Evolutionary conservation across 2,888 invertebrate species (phyloP), one percentile per base, ranked within the genome.

Genomic region (Diarsia rubi): DNA sequence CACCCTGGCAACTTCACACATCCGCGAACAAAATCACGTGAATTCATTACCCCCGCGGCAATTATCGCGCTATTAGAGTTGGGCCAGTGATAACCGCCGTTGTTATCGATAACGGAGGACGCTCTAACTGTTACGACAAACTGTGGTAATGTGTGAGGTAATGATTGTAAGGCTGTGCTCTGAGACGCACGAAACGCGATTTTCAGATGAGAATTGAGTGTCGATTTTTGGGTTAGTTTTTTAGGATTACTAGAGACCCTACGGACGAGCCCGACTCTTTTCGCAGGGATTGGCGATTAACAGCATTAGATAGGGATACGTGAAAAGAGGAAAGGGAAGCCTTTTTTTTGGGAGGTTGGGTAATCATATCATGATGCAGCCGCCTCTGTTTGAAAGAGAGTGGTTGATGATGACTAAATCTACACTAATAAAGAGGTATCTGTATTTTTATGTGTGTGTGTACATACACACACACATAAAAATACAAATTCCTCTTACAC

Each of bases 51-150:
- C 31, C 52, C 69, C 69, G 75, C 71, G 47, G 59, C 84, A 89
- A 90, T 93, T 93, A 94, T 86, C 92, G 83, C 76, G 69, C 82
- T 76, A 83, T 94, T 93, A 94, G 92, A 87, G 91, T 82, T 83
- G 88, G 86, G 81, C 78, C 89, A 89, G 90, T 92, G 92, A 91
- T 93, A 92, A 92, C 89, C 85, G 87, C 86, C 81, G 54, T 88
- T 88, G 88, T 89, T 88, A 87, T 88, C 89, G 90, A 82, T 79
- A 69, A 69, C 66, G 84, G 89, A 91, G 91, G 90, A 87, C 89
- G 84, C 87, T 67, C 90, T 92, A 90, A 91, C 84, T 82, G 82
- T 79, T 84, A 85, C 70, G 49, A 78, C 88, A 92, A 89, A 91
- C 88, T 86, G 69, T 69, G 85, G 82, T 88, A 85, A 88, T 77